Evolutionary conservation across 2,888 invertebrate species (phyloP).

Genomic region (Petrophora chlorosata): DNA sequence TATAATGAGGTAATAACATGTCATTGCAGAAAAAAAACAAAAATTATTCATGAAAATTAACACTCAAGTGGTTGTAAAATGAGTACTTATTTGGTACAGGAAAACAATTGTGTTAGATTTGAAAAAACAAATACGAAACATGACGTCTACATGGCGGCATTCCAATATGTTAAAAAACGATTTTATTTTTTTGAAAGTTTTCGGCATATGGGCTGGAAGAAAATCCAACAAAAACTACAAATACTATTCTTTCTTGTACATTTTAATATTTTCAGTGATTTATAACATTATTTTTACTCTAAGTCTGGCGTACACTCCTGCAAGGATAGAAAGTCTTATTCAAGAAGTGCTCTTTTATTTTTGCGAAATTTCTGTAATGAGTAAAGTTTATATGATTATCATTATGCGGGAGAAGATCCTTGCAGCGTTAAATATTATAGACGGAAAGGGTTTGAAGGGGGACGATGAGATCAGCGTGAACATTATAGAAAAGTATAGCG

Average conservation of each 20-base stretch:
- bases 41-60: slow-evolving; percentile 40
- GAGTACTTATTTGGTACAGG: no score
- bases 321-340: slow-evolving; percentile 59
- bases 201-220: slow-evolving; percentile 61
- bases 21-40: slow-evolving; percentile 24
- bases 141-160: slow-evolving; percentile 37
- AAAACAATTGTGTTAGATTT: slow-evolving; percentile 3
- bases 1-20: slow-evolving; percentile 45
- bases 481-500: slow-evolving; percentile 45
- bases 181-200: slow-evolving; percentile 52
- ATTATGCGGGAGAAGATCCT: slow-evolving; percentile 53
- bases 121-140: slow-evolving; percentile 6
- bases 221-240: slow-evolving; percentile 51
- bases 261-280: slow-evolving; percentile 46
- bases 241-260: slow-evolving; percentile 55
- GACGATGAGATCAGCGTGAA: slow-evolving; percentile 45
- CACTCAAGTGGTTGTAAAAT: slow-evolving; percentile 34
- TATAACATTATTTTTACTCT: slow-evolving; percentile 60
- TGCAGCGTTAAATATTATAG: slow-evolving; percentile 54
- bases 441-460: slow-evolving; percentile 55
- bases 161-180: slow-evolving; percentile 56
- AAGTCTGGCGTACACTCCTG: slow-evolving; percentile 60
- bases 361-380: slow-evolving; percentile 52
- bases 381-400: slow-evolving; percentile 62
- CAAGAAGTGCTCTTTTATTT: slow-evolving; percentile 65